Evolutionary conservation across 2,888 invertebrate genomes (phyloP).

Genomic region (Cephus nigrinus): DNA sequence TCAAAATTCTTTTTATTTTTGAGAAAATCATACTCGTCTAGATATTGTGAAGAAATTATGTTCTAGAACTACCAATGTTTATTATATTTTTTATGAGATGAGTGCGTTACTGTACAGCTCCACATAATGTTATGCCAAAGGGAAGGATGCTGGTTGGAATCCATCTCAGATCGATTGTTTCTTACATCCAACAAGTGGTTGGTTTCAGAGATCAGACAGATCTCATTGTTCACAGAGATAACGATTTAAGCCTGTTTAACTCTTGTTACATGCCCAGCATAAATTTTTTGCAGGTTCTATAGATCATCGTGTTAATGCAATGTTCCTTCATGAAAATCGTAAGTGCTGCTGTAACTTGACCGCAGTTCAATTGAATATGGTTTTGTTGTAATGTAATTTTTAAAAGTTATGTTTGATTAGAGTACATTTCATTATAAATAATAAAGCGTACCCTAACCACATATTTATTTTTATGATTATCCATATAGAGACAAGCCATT

Average conservation of each 20-base stretch:
- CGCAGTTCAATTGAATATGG: neutral
- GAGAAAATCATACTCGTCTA: neutral
- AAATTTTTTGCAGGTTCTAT: neutral
- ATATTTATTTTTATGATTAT: neutral
- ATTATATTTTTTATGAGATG: neutral
- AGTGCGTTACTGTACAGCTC: neutral
- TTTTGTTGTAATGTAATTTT: neutral
- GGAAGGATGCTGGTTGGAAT: neutral
- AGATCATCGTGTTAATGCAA: neutral
- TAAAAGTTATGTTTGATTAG: neutral
- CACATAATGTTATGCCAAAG: neutral
- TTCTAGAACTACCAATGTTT: neutral
- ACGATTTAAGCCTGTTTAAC: neutral
- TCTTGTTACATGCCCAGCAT: neutral
- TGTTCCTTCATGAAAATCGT: neutral
- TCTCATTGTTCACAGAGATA: neutral
- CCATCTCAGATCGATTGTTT: neutral
- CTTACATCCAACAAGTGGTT: neutral
- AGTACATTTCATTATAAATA: neutral
- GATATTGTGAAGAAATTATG: neutral
- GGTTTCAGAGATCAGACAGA: neutral
- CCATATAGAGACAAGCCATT: neutral
- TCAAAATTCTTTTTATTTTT: neutral
- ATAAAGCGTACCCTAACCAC: neutral
- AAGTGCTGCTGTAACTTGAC: neutral